A percentile compares a stretch with the other conserved stretches of the same genome.
These are phyloP conservation scores for Tringa solitaria DNA, from an alignment of 2,113 vertebrate species.

Conservation along the genomic window DNA sequence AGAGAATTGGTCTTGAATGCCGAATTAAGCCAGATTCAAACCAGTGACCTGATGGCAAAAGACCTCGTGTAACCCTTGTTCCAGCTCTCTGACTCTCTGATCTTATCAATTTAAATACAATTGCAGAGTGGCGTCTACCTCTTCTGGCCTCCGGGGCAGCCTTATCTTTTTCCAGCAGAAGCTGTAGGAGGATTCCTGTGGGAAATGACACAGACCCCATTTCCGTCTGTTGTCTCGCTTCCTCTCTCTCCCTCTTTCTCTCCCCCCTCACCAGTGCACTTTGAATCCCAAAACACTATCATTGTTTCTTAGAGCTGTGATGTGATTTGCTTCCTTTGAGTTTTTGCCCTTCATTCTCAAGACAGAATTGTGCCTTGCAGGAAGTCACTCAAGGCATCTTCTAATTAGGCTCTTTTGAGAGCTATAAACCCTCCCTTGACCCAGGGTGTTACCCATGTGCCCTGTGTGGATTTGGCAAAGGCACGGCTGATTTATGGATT, in stretches of 20 bases:
- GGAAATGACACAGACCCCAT: constrained; percentile 76
- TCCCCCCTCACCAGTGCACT: constrained; percentile 55
- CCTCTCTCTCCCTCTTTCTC: constrained; percentile 74
- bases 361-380: constrained; percentile 1
- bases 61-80: constrained; percentile 19
- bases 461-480: neutral
- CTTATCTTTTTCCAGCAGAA: constrained; percentile 86
- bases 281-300: constrained; percentile 68
- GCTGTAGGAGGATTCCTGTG: constrained; percentile 74
- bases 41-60: constrained; percentile 4
- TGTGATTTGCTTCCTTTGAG: constrained; percentile 42
- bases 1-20: neutral
- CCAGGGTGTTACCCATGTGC: neutral
- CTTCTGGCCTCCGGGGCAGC: constrained; percentile 66
- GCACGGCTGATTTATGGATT: neutral
- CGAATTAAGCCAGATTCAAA: neutral
- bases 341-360: neutral
- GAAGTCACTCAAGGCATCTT: constrained; percentile 20
- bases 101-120: constrained; percentile 49
- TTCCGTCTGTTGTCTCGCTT: constrained; percentile 84
- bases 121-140: constrained; percentile 33
- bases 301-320: constrained; percentile 75
- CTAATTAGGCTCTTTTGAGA: neutral
- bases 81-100: constrained; percentile 23
- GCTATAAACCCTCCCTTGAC: neutral